Evolutionary conservation across 2,797 vertebrate species (phyloP).

Genomic region (Poeciliopsis gracilis): DNA sequence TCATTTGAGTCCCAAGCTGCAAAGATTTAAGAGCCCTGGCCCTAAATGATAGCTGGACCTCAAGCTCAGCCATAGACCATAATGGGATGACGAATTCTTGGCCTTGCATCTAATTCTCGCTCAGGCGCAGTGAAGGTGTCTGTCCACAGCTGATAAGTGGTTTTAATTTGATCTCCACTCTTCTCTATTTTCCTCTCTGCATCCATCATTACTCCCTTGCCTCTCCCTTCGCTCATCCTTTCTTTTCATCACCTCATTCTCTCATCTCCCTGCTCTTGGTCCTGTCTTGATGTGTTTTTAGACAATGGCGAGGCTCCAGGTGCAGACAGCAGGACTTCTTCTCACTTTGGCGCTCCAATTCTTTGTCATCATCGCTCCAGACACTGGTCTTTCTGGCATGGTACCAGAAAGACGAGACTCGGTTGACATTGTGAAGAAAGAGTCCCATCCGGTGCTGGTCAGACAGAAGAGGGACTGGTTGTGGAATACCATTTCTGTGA

Average conservation of each 20-base stretch:
- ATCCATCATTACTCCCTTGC: slow-evolving; percentile 26
- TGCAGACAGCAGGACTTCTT: slow-evolving; percentile 60
- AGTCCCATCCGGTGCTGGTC: slow-evolving; percentile 49
- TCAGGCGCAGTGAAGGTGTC: slow-evolving; percentile 61
- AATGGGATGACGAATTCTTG: slow-evolving; percentile 63
- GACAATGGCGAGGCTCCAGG: slow-evolving; percentile 67
- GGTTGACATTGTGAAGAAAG: slow-evolving; percentile 54
- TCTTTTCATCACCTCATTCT: background rate
- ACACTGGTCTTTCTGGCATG: slow-evolving; percentile 18
- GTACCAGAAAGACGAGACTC: background rate
- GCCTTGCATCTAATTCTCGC: slow-evolving; percentile 65
- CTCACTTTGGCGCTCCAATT: slow-evolving; percentile 36
- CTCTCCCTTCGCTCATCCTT: slow-evolving; percentile 16
- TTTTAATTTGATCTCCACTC: slow-evolving; percentile 72
- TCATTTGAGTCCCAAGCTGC: slow-evolving; percentile 70
- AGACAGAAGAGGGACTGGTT: slow-evolving; percentile 78
- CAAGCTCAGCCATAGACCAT: slow-evolving; percentile 42
- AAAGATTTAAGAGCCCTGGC: slow-evolving; percentile 72
- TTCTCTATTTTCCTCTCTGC: slow-evolving; percentile 28
- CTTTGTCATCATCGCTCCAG: slow-evolving; percentile 21
- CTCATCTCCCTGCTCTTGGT: background rate
- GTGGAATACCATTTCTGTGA: slow-evolving; percentile 74
- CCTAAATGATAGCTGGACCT: slow-evolving; percentile 70
- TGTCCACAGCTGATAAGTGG: slow-evolving; percentile 78
- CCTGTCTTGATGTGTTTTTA: slow-evolving; percentile 24